Conservation (phyloP, 2,797 vertebrate genomes). For the Trematomus bernacchii region DNA sequence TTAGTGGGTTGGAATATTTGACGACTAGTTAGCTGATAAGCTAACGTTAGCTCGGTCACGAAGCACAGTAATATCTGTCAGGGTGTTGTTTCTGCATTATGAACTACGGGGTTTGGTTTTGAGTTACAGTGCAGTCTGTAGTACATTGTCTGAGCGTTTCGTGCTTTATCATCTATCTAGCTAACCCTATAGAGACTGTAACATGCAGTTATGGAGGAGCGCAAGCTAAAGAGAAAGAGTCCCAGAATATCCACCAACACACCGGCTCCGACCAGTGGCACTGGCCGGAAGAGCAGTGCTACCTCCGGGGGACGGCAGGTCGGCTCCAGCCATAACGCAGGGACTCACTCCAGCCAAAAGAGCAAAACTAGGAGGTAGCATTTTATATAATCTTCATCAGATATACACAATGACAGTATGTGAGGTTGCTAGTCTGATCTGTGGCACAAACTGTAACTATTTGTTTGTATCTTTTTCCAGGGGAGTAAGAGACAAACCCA, state of each 20-base stretch:
- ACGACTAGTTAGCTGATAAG: conserved; percentile 19
- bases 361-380: conserved; percentile 89
- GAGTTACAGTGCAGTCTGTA: background rate
- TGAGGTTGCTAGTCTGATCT: background rate
- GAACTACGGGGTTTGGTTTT: background rate
- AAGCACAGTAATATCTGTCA: background rate
- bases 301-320: conserved; percentile 85
- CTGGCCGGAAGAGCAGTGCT: conserved; percentile 86
- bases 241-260: conserved; percentile 89
- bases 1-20: conserved; percentile 1
- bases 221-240: conserved; percentile 92
- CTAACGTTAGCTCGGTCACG: conserved; percentile 30
- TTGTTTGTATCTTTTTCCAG: conserved; percentile 70
- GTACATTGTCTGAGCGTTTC: background rate
- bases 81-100: background rate
- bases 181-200: conserved; percentile 18
- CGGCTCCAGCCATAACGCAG: conserved; percentile 85
- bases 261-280: conserved; percentile 77
- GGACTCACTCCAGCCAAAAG: conserved; percentile 88
- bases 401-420: background rate
- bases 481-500: conserved; percentile 89
- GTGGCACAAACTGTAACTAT: rapidly evolving
- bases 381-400: rapidly evolving
- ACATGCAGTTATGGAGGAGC: conserved; percentile 92
- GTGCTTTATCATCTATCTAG: background rate